These are phyloP conservation scores for Sanderia malayensis DNA, from an alignment of 30 jellyfish, hydroid and myxozoan genomes.

Conservation along the genomic window DNA sequence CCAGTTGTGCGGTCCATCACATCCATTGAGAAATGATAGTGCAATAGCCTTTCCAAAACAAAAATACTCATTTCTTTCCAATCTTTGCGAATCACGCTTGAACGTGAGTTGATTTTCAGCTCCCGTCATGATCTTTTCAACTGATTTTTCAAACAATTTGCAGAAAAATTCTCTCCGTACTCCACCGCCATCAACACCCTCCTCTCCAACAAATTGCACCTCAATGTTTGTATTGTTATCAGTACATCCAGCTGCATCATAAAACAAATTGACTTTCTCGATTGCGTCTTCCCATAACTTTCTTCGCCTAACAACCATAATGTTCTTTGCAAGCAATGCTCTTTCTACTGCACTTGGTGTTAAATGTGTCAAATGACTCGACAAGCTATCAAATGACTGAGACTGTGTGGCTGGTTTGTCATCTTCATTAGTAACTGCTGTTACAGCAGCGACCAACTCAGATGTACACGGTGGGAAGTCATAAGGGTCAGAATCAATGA, in stretches of 20 bases:
- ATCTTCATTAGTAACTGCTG: neutral
- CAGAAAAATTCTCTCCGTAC: constrained; percentile 18
- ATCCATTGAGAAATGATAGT: constrained; percentile 11
- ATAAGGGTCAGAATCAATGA: constrained; percentile 8
- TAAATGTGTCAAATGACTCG: constrained; percentile 20
- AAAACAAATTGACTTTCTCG: constrained; percentile 10
- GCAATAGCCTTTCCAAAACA: constrained; percentile 22
- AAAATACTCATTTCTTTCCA: constrained; percentile 6
- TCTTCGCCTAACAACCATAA: constrained; percentile 13
- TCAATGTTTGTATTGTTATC: neutral
- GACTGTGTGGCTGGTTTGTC: neutral
- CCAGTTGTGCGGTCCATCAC: constrained; percentile 37
- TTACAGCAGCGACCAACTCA: constrained; percentile 3
- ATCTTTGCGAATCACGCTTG: constrained; percentile 5
- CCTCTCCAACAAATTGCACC: constrained; percentile 21
- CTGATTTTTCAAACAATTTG: constrained; percentile 10
- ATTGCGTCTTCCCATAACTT: constrained; percentile 26
- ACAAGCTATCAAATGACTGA: constrained; percentile 1
- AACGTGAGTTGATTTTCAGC: constrained; percentile 23
- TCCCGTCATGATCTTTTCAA: constrained; percentile 6
- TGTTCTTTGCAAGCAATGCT: constrained; percentile 7
- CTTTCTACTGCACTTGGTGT: constrained; percentile 1
- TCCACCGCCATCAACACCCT: constrained; percentile 34
- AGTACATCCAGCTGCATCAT: constrained; percentile 13
- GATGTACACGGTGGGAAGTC: constrained; percentile 10